phyloP scores from a whole-genome alignment of 2,888 invertebrate genomes.

The Drosophila acutilabella region DNA sequence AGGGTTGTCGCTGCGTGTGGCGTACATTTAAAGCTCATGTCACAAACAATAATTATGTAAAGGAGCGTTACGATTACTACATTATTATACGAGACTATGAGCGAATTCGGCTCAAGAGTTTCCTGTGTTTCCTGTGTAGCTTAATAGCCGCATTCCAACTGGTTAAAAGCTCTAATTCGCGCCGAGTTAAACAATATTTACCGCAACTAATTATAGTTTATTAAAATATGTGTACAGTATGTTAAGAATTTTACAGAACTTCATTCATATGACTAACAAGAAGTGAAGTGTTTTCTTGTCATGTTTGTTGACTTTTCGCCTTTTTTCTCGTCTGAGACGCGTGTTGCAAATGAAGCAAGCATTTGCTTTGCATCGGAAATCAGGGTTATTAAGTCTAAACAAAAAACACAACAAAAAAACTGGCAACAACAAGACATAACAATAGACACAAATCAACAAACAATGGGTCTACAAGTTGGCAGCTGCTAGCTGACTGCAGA shows the following conservation, averaged over 20 bases:
- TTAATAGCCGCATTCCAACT: neutral
- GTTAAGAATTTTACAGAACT: conserved; percentile 15
- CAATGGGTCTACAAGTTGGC: conserved; percentile 32
- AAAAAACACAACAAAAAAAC: neutral
- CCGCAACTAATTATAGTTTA: conserved; percentile 16
- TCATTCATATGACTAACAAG: conserved; percentile 1
- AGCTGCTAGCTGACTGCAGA: conserved; percentile 29
- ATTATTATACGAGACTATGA: conserved; percentile 2
- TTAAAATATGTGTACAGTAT: conserved; percentile 18
- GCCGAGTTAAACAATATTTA: conserved; percentile 7
- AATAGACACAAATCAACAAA: conserved; percentile 64
- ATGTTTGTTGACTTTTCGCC: neutral
- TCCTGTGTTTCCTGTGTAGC: conserved; percentile 6
- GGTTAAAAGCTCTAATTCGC: conserved; percentile 5
- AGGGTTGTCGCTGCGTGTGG: conserved; percentile 43
- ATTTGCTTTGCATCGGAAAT: conserved; percentile 4
- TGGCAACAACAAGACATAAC: conserved; percentile 26
- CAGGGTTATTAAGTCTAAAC: conserved; percentile 9
- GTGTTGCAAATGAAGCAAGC: conserved; percentile 15
- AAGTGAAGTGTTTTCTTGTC: neutral
- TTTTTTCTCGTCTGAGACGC: too few relatives aligned
- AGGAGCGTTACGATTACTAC: conserved; percentile 53
- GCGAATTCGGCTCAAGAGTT: neutral
- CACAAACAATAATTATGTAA: conserved; percentile 69
- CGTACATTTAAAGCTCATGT: conserved; percentile 67